A percentile compares a stretch with the other conserved stretches of the same genome.
Conservation (phyloP, 2,797 vertebrate genomes). For the Microchirus variegatus region DNA sequence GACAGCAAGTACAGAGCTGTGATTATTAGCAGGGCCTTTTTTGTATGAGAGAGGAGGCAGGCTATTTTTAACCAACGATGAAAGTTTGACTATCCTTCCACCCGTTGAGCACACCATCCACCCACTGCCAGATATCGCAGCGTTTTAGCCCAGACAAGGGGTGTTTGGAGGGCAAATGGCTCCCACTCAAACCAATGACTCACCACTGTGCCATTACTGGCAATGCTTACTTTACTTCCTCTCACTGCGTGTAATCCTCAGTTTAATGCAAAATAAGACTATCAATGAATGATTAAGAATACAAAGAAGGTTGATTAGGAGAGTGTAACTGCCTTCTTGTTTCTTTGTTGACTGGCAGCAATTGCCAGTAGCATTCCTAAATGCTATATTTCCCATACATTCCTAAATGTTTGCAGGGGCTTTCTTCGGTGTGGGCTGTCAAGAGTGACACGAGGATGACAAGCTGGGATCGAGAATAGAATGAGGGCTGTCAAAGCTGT, state of each 20-base stretch:
- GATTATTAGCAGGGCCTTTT: conserved; percentile 81
- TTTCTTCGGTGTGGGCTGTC: conserved; percentile 65
- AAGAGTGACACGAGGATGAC: conserved; percentile 53
- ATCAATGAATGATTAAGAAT: conserved; percentile 67
- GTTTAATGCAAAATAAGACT: conserved; percentile 22
- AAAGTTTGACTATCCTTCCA: conserved; percentile 74
- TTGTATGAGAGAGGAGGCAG: conserved; percentile 48
- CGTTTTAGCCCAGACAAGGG: conserved; percentile 49
- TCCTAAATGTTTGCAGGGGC: conserved; percentile 60
- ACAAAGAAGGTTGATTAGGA: conserved; percentile 25
- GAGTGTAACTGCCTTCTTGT: conserved; percentile 42
- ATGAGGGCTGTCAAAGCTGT: conserved; percentile 75
- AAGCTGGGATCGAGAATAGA: conserved; percentile 61
- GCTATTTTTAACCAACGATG: conserved; percentile 78
- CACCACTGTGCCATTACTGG: conserved; percentile 51
- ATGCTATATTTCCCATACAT: conserved; percentile 76
- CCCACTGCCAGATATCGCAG: conserved; percentile 51
- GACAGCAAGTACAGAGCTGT: conserved; percentile 73
- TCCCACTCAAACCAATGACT: conserved; percentile 34
- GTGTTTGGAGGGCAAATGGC: conserved; percentile 52
- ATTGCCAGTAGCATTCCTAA: conserved; percentile 65
- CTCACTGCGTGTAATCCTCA: conserved; percentile 40
- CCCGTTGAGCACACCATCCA: conserved; percentile 56
- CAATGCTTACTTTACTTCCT: conserved; percentile 68
- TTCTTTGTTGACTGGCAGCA: conserved; percentile 51